Conservation (phyloP, 37 sponge, comb jelly and placozoan species). For the Ianthella basta region DNA sequence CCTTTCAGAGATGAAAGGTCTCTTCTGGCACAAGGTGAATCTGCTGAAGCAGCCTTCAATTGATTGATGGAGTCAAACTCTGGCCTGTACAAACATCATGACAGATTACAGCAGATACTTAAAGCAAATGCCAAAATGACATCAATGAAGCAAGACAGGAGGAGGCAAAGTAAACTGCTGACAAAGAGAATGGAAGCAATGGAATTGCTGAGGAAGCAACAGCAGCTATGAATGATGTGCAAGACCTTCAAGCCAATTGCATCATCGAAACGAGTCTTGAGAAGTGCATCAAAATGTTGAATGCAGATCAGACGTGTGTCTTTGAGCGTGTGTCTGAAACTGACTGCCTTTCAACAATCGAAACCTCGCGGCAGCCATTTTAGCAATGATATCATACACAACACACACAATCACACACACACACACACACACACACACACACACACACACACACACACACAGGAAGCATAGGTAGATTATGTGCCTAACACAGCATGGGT, state of each 20-base stretch:
- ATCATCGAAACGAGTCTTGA: conserved; percentile 1
- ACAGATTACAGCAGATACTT: conserved; percentile 48
- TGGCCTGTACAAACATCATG: conserved; percentile 22
- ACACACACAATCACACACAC: no score
- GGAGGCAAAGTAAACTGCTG: neutral
- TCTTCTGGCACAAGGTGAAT: conserved; percentile 39
- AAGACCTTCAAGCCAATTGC: neutral
- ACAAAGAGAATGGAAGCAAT: conserved; percentile 10
- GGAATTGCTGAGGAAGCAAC: conserved; percentile 52
- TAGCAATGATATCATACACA: no score
- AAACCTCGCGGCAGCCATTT: no score
- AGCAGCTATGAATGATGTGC: conserved; percentile 50
- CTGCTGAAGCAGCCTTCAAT: conserved; percentile 50
- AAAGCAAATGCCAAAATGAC: conserved; percentile 16
- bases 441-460: no score
- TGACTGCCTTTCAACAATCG: no score
- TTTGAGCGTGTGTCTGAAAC: conserved; percentile 41
- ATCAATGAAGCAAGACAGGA: conserved; percentile 54
- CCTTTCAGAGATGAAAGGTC: conserved; percentile 46
- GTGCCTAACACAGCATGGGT: no score
- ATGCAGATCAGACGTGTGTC: conserved; percentile 56
- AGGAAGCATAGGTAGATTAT: no score
- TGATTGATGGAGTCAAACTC: neutral
- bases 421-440: no score
- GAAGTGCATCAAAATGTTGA: conserved; percentile 44